A percentile compares a stretch with the other conserved stretches of the same genome.
Conservation (phyloP, 2,113 vertebrate genomes). For the Calidris pygmaea region DNA sequence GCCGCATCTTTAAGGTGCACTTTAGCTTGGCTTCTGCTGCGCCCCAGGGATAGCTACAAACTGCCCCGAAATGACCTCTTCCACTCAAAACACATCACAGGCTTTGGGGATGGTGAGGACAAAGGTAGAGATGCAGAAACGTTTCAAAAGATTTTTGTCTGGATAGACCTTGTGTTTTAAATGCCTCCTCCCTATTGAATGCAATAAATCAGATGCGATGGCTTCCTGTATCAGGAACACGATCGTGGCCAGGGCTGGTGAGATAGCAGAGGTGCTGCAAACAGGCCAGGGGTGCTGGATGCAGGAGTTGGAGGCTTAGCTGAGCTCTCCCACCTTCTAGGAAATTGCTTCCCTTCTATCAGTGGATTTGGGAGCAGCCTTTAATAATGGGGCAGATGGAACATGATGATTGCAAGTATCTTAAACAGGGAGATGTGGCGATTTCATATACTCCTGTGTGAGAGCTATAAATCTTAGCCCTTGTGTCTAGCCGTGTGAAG, state of each 20-base stretch:
- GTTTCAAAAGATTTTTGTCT: not conserved
- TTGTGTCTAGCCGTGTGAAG: not conserved
- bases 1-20: not conserved
- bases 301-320: not conserved
- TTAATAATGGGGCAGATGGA: not conserved
- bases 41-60: not conserved
- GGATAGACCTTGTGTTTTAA: not conserved
- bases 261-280: accelerated
- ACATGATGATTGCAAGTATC: not conserved
- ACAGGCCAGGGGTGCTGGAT: not conserved
- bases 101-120: not conserved
- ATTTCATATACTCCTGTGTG: not conserved
- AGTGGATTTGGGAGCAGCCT: not conserved
- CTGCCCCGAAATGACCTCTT: not conserved
- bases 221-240: not conserved
- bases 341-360: not conserved
- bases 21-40: not conserved
- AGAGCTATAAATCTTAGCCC: not conserved
- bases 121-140: not conserved
- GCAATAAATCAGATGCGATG: not conserved
- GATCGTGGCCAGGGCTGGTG: not conserved
- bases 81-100: not conserved
- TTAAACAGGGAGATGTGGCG: not conserved
- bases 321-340: not conserved
- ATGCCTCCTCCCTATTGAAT: not conserved